Evolutionary conservation across 53 echinoderm and acorn worm genomes (phyloP), one percentile per base, ranked within the genome.

Genomic region (Arbacia lixula): DNA sequence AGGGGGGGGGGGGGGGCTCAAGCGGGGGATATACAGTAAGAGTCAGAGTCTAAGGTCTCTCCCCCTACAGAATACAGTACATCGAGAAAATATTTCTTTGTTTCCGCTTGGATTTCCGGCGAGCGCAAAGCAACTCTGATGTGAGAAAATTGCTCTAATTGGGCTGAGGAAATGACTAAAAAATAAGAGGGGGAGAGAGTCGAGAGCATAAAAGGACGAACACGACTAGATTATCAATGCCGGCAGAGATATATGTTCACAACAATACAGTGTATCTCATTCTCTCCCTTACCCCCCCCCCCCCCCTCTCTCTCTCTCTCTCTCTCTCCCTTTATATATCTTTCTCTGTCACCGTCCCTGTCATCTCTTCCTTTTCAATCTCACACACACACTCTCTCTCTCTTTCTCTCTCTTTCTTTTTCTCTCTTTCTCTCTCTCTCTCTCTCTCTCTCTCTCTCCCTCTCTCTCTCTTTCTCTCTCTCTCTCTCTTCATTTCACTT

Each of bases 151-250:
- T 75, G 75, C 31, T 25, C 11, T 75, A 53, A 75, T 75, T 75
- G 75, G 75, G 30, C 53, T 25, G 55, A 54, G 75, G 75, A 75
- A 75, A 75, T 75, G 75, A 75, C 75, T 75, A 75, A 75, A 75
- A 71, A 43, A 29, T 40, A 54, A 30, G 28, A 38, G 21, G 28
- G 53, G 21, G 54, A 75, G 53, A 53, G 36, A 75, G 52, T 35
- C 24, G 54, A 54, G 75, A 53, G 31, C 33, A 25, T 41, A 41
- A 71, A 38, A 66, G 66, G 38, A 71, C n/a, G n/a, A 71, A 71
- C 71, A 71, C 71, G 50, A 75, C 53, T 53, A 28, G 54, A 53
- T 53, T 53, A 75, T 34, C 29, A 75, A 53, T 54, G 34, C 66
- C 75, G 31, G 11, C 75, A 21, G 22, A 51, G 53, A 36, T 26